Evolutionary conservation across 2,113 vertebrate genomes (phyloP), one percentile per base, ranked within the genome.

Genomic region (Brevimyrus niger): DNA sequence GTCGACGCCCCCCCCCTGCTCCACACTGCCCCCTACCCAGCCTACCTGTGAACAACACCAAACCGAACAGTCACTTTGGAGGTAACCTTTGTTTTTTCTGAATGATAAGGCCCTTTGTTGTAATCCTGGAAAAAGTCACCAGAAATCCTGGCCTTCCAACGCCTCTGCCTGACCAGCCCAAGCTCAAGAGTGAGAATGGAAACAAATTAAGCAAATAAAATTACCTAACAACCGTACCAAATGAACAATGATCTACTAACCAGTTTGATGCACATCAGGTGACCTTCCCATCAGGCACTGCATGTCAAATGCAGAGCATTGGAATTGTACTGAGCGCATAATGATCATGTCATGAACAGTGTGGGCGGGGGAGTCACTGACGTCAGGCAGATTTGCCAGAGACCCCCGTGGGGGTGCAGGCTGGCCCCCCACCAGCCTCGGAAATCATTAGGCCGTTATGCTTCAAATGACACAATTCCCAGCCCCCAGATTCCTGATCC

Each of bases 1-100:
- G 76, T 1, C 31, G 3, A 94, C 94, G 92, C 95, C 94, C 95
- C 94, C 94, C 95, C 94, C 95, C 94, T 94, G 95, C 94, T 95
- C n/a, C 11, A 80, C 44, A 23, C 61, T 73, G 47, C 27, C 58
- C 44, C 85, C 89, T 51, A 69, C 85, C 44, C 10, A 48, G 6
- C 44, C 23, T 23, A 31, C 46, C 46, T 90, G 61, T 53, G 11
- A 87, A 87, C 48, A 51, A 31, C 46, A 27, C 48, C 84, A 51
- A 53, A 51, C 13, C 27, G 13, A 35, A 46, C 83, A 8, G 46
- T 48, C 17, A 3, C 23, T 23, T 85, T 84, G 38, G 8, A 84
- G 13, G 38, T 84, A 21, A 84, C 3, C 17, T 21, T 4, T 46
- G 44, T 4, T 10, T 85, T 50, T 47, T 85, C 10, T 85, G 44